Base-by-base conservation (phyloP, 2,888 invertebrate genomes). In the Rapana venosa region DNA sequence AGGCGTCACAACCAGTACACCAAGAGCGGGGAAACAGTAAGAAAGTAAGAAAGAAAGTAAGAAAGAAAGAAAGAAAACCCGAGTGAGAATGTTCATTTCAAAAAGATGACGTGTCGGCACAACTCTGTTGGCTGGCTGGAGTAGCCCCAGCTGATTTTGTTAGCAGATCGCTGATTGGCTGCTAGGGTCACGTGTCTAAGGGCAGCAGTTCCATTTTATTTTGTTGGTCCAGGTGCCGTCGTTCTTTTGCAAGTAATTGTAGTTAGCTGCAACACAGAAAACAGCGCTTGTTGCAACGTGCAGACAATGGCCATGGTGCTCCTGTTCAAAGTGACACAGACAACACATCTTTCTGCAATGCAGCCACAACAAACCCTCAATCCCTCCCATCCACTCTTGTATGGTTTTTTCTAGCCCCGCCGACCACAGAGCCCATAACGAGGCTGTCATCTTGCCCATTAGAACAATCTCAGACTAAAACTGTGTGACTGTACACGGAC, bases 161-260 rank as follows among this genome's bases (percentile, higher is more conserved):
- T 30, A 30, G 77, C 77, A 15, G 13, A 30, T 22, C 26, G 13
- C 5, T 66, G 66, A 66, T 26, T 74, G 74, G 74, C 30, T 74
- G 79, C 35, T 17, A 35, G 0, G 77, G 35, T 22, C 79, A 35
- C 83, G 26, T 83, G 47, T 61, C 32, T 86, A 90, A 88, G 47
- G 47, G 70, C 90, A 90, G 84, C 84, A 87, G n/a, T 87, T 70
- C 89, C 89, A 90, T 74, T 90, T 88, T 56, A 90, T 32, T 32
- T 89, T 90, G 81, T 58, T 81, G 11, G 58, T 56, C 92, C 92
- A 92, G 32, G 70, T 26, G 0, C 87, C 90, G 20, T 77, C 70
- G 66, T 88, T 90, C 30, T 87, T 81, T 83, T 92, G 91, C 88
- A 92, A 86, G 20, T 90, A 91, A 17, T 85, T 74, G 90, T 74